Conservation (phyloP, 2,113 vertebrate genomes). For the Salvelinus namaycush region DNA sequence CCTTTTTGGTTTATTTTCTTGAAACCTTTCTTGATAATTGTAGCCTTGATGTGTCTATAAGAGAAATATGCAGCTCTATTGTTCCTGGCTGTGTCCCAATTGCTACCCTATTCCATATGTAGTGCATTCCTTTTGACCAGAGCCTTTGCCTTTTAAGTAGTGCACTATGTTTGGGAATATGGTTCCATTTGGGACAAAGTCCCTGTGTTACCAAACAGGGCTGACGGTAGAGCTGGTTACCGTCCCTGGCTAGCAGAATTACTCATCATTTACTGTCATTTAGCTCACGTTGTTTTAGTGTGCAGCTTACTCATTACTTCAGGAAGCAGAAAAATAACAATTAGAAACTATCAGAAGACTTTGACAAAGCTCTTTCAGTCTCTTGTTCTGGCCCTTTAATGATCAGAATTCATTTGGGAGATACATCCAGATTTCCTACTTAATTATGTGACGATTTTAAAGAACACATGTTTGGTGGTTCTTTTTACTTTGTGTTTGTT, state of each 20-base stretch:
- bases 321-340: conserved; percentile 9
- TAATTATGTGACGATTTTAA: conserved; percentile 54
- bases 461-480: conserved; percentile 11
- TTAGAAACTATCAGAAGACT: conserved; percentile 7
- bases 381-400: conserved; percentile 35
- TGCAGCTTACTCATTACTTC: conserved; percentile 41
- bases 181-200: neutral
- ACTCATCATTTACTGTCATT: conserved; percentile 54
- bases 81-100: neutral
- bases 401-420: conserved; percentile 34
- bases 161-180: too few relatives aligned
- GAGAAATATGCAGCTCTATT: conserved; percentile 5
- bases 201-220: neutral
- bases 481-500: neutral
- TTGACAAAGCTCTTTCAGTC: conserved; percentile 40
- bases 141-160: neutral
- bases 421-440: conserved; percentile 50
- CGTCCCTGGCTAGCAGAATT: conserved; percentile 20
- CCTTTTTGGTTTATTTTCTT: neutral
- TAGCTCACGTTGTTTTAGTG: conserved; percentile 58
- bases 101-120: neutral
- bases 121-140: neutral
- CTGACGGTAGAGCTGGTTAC: neutral
- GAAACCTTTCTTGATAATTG: conserved; percentile 61
- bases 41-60: conserved; percentile 13